These are phyloP conservation scores for Tenebrosternarchus preto DNA, from an alignment of 2,113 vertebrate genomes.

Conservation along the genomic window DNA sequence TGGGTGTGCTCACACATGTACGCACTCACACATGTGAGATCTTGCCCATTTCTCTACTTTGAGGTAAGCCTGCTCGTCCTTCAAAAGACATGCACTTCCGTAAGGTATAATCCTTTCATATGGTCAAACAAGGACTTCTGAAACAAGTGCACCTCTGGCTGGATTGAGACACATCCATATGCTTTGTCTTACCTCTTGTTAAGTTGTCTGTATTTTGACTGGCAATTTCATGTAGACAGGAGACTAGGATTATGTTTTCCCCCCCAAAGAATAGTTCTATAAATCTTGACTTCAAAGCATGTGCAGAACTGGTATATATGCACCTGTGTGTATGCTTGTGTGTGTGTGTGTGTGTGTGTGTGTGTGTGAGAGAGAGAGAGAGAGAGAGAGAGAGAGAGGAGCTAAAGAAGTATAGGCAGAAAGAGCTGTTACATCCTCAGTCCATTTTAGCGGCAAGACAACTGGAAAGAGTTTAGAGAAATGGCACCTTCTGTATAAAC, in stretches of 20 bases:
- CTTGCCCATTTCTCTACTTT: not conserved
- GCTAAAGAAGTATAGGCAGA: not conserved
- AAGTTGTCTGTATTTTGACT: conserved; percentile 12
- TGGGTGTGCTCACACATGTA: not conserved
- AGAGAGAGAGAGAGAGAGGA: conserved; percentile 14
- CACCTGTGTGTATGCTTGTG: conserved; percentile 8
- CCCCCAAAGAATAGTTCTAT: conserved; percentile 16
- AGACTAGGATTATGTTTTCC: conserved; percentile 19
- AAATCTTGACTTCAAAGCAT: conserved; percentile 44
- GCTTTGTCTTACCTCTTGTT: not conserved
- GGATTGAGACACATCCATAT: conserved; percentile 7
- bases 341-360: conserved; percentile 24
- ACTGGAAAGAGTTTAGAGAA: conserved; percentile 1
- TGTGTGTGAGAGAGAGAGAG: conserved; percentile 9
- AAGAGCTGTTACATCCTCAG: not conserved
- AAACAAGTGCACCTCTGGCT: not conserved
- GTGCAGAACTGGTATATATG: conserved; percentile 1
- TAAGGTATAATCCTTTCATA: conserved; percentile 2
- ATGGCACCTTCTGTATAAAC: conserved; percentile 41
- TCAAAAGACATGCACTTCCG: not conserved
- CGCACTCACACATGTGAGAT: not conserved
- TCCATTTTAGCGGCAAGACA: too few species aligned
- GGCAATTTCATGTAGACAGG: conserved; percentile 7
- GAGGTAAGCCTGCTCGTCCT: not conserved
- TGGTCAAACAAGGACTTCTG: conserved; percentile 12